Percentiles rank a stretch among this genome's conserved stretches.
Conservation (phyloP, 2,113 vertebrate genomes). For the Pyrgilauda ruficollis region DNA sequence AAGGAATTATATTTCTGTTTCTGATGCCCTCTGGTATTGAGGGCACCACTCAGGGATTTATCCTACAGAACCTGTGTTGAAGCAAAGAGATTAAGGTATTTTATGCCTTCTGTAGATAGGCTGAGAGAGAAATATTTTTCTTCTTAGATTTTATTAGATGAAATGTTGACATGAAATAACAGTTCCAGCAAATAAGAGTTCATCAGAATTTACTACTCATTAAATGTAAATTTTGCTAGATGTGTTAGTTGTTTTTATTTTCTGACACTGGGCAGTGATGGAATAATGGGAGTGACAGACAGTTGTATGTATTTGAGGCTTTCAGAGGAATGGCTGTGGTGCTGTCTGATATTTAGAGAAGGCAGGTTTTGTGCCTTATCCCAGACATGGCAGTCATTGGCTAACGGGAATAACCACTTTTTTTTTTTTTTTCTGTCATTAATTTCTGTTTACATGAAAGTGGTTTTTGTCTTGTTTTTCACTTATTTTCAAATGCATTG, state of each 20-base stretch:
- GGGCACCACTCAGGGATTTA: background rate
- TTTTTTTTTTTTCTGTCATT: background rate
- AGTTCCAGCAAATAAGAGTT: background rate
- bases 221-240: background rate
- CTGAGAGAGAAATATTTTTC: background rate
- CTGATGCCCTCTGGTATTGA: background rate
- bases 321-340: background rate
- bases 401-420: background rate
- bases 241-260: background rate
- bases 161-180: background rate
- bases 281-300: background rate
- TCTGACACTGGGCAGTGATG: background rate
- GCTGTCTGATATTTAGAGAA: background rate
- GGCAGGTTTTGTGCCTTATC: background rate
- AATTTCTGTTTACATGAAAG: background rate
- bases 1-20: background rate
- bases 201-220: background rate
- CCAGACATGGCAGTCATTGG: background rate
- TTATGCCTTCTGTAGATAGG: background rate
- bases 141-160: background rate
- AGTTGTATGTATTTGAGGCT: background rate
- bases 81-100: constrained; percentile 5
- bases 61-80: background rate
- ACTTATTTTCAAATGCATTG: background rate
- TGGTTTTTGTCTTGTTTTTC: background rate